Percentiles rank a stretch among this genome's conserved stretches.
These are phyloP conservation scores for Hipposideros larvatus DNA, from an alignment of 2,797 vertebrate genomes.

Conservation along the genomic window DNA sequence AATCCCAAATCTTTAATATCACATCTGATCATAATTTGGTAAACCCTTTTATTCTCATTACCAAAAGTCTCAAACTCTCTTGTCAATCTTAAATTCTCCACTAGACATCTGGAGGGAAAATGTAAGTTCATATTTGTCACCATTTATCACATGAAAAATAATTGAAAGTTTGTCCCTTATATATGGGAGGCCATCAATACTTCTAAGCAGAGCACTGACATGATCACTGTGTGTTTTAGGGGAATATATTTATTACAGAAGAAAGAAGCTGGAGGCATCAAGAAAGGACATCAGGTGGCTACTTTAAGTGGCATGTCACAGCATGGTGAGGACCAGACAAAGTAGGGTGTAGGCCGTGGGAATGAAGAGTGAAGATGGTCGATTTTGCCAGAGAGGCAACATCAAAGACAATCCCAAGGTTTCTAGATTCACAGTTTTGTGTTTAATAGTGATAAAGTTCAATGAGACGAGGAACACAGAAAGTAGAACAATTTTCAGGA, in stretches of 20 bases:
- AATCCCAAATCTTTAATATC: neutral
- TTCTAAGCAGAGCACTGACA: neutral
- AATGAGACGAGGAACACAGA: neutral
- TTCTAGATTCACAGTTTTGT: neutral
- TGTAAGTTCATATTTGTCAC: neutral
- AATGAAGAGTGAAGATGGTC: neutral
- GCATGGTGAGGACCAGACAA: neutral
- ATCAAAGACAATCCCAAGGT: neutral
- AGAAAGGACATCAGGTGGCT: neutral
- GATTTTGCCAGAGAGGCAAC: neutral
- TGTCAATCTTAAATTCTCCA: neutral
- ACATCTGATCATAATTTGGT: neutral
- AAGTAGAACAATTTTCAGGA: neutral
- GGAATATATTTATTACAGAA: neutral
- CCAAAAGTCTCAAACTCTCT: neutral
- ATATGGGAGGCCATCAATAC: neutral
- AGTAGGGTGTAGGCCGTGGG: fast-evolving
- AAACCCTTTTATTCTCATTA: neutral
- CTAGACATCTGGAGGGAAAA: neutral
- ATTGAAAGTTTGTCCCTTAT: neutral
- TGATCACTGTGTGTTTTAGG: neutral
- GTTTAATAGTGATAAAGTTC: neutral
- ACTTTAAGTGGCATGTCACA: neutral
- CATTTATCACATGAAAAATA: neutral
- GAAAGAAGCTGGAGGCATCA: fast-evolving